Base-by-base conservation (phyloP, 2,797 vertebrate genomes). In the Eospalax fontanierii region DNA sequence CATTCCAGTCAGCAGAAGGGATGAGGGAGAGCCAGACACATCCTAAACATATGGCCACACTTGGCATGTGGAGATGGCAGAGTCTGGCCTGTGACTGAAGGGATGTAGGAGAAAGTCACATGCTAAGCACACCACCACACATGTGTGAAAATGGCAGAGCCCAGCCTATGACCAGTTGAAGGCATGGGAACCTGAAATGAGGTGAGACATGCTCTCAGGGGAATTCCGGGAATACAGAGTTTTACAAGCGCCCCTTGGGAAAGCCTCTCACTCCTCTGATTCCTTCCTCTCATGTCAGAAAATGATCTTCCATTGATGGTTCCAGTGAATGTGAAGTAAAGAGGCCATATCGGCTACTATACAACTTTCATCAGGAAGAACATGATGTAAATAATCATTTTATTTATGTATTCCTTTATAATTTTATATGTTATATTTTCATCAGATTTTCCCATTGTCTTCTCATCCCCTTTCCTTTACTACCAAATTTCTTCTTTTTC, bases 211-310 rank as follows among this genome's bases (percentile, higher is more conserved):
- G 65, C 30, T 15, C 6, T 57, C 6, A 6, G 11, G 16, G 40
- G 12, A n/a, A 22, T 0, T 6, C 4, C 1, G 16, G 3, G 28
- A 21, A 71, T 5, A 0, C 0, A 2, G 63, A 9, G 2, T 38
- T 74, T 81, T 28, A 33, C 2, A 8, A 86, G 30, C 76, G 4
- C 9, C 66, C 43, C 2, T 28, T 6, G 18, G 61, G 59, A 22
- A 79, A n/a, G 4, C 19, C 0, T 4, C 61, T 70, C 40, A 63
- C 5, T 10, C 4, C 70, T 74, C 16, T n/a, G 28, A 33, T 19
- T 57, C 43, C 30, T 35, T 6, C 4, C 15, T 73, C 2, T 15
- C 57, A 5, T n/a, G 43, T 40, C 33, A 38, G 63, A 66, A 73
- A 43, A 10, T 1, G 22, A 71, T 18, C 30, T 54, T 70, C 4